Evolutionary conservation across 2,888 invertebrate species (phyloP), one percentile per base, ranked within the genome.

Genomic region (Podotricha telesiphe): DNA sequence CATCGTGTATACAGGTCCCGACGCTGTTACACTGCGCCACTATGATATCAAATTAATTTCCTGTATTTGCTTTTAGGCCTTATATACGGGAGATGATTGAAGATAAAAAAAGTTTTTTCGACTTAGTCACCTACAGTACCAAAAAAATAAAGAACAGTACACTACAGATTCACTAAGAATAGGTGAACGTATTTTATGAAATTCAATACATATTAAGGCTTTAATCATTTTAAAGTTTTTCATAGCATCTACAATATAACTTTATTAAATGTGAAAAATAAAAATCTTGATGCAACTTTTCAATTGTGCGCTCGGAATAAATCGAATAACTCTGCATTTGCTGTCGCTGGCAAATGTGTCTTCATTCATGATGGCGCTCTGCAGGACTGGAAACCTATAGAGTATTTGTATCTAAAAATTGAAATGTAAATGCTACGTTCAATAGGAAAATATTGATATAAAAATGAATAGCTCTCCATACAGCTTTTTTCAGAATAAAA

Each of bases 321-420:
- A 91, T 90, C 90, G 89, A 90, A 91, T 90, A 89, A 86, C 85
- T 86, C 81, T 82, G 85, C 83, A 84, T 87, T 81, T 83, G 81
- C 86, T 86, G 89, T 89, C 87, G 87, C 83, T 89, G 88, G 91
- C 89, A 90, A 91, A 90, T 90, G 91, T 87, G 88, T 89, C 91
- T 91, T 89, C 91, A 91, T 91, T 91, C 92, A 91, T 90, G 89
- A 85, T 83, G 82, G 82, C 78, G 79, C 80, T 78, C 76, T 72
- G 75, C 74, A 68, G 80, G 74, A 84, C 80, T 81, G 69, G 70
- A 74, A 76, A 82, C 74, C 79, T 70, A 74, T 88, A 91, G 89
- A 79, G 75, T 80, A 37, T 58, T 70, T 48, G 48, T 48, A 59
- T 68, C 17, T 68, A 51, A 45, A 63, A 19, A 63, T 62, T 47